These are phyloP conservation scores for Hybognathus amarus DNA, from an alignment of 2,797 vertebrate species.

Conservation along the genomic window DNA sequence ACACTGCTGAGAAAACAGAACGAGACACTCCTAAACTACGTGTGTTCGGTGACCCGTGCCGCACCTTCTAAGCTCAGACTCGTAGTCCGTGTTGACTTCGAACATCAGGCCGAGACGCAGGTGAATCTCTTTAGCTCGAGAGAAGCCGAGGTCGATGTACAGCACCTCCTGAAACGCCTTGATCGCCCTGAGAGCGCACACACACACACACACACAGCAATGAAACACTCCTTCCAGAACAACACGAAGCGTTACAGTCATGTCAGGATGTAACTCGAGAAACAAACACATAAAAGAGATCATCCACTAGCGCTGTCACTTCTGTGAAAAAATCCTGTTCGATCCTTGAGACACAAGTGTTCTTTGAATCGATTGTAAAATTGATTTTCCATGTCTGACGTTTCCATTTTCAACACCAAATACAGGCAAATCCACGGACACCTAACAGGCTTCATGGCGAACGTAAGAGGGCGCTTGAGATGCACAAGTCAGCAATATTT, in stretches of 20 bases:
- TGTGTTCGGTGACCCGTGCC: not conserved
- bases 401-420: too few species aligned
- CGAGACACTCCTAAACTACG: too few species aligned
- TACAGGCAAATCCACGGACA: too few species aligned
- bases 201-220: too few species aligned
- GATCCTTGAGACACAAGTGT: too few species aligned
- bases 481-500: too few species aligned
- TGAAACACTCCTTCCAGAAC: not conserved
- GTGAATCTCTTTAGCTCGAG: conserved; percentile 95
- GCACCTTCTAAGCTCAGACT: conserved; percentile 98
- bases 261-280: not conserved
- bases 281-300: not conserved
- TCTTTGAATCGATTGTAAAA: too few species aligned
- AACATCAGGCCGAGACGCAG: conserved; percentile 98
- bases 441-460: too few species aligned
- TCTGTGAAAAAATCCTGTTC: too few species aligned
- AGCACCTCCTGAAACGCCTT: conserved; percentile 99
- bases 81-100: conserved; percentile 97
- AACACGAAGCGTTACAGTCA: not conserved
- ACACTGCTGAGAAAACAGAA: not conserved
- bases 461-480: too few species aligned
- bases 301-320: too few species aligned
- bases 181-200: conserved; percentile 86
- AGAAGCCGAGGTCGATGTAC: conserved; percentile 96
- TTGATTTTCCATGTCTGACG: too few species aligned